Conservation (phyloP, 2,888 invertebrate genomes). For the Gari tellinella region DNA sequence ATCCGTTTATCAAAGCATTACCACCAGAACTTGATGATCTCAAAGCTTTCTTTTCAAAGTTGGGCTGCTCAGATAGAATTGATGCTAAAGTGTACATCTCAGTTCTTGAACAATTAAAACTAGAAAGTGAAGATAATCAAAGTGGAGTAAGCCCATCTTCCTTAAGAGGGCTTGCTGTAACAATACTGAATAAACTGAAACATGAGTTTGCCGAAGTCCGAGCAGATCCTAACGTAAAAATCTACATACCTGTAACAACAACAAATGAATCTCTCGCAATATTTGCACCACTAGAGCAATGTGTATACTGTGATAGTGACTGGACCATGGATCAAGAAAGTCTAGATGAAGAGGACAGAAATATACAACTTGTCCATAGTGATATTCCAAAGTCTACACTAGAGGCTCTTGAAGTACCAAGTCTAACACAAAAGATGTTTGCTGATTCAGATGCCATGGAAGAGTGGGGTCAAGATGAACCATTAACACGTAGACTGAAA, state of each 20-base stretch:
- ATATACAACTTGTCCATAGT: slow-evolving; percentile 19
- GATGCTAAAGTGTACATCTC: background rate
- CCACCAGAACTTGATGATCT: slow-evolving; percentile 30
- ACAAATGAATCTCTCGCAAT: no score
- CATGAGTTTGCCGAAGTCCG: background rate
- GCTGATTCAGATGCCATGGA: slow-evolving; percentile 58
- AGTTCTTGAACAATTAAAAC: slow-evolving; percentile 6
- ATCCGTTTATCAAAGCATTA: slow-evolving; percentile 41
- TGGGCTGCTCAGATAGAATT: slow-evolving; percentile 17
- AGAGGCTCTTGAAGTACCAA: slow-evolving; percentile 67
- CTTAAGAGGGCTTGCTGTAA: slow-evolving; percentile 1
- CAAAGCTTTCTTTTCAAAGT: slow-evolving; percentile 20
- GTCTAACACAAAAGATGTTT: slow-evolving; percentile 69
- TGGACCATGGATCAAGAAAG: slow-evolving; percentile 15
- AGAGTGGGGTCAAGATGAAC: slow-evolving; percentile 74
- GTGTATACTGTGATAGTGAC: slow-evolving; percentile 47
- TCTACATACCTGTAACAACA: slow-evolving; percentile 22
- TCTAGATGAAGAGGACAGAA: slow-evolving; percentile 12
- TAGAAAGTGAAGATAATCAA: background rate
- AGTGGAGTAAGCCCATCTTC: background rate
- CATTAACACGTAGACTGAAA: slow-evolving; percentile 69
- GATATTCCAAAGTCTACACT: slow-evolving; percentile 58
- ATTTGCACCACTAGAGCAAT: slow-evolving; percentile 62
- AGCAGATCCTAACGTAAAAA: background rate
- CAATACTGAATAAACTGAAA: slow-evolving; percentile 28